Base-by-base conservation (phyloP, 2,113 vertebrate genomes). In the Nipponia nippon region DNA sequence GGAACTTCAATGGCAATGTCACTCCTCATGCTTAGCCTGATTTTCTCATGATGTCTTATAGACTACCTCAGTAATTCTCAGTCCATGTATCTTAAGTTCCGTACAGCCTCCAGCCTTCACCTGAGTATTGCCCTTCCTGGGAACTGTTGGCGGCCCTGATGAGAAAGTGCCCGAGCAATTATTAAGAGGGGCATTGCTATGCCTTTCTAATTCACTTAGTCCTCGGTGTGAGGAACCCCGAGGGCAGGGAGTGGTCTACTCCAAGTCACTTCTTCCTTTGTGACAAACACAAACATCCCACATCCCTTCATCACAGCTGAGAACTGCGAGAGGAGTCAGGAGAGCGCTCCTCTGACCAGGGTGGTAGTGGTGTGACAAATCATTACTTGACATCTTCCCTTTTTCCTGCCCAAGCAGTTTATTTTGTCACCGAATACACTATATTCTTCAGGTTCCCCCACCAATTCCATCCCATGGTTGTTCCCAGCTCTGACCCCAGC, bases 231-330 rank as follows among this genome's bases (percentile, higher is more conserved):
- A 83, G 38, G 44, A 85, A 92, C 44, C 8, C 18, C 1, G 21
- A 83, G 19, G 53, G 7, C 15, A 73, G 36, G 70, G 17, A 7
- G 6, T 27, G 6, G 10, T 81, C 58, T 73, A 5, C 6, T 11
- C 15, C 0, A 6, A 53, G 7, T 19, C 9, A 70, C 34, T 77
- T 86, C 53, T 47, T 73, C 52, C 26, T 34, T 63, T n/a, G 61
- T 65, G 61, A 62, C 36, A 81, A 34, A 14, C 32, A 78, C n/a
- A 6, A 49, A 46, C 16, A 59, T 2, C 4, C 13, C 0, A 0
- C 0, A 0, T 50, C 15, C 53, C 58, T 86, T 79, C 34, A 61
- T 53, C 75, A 81, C 44, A 81, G 67, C 16, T 47, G 66, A 86
- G 46, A 87, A 42, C 36, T n/a, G 49, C 1, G 2, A 42, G 12